These are phyloP conservation scores for Caenorhabditis tropicalis DNA, from an alignment of 1,140 invertebrate species.

Conservation along the genomic window DNA sequence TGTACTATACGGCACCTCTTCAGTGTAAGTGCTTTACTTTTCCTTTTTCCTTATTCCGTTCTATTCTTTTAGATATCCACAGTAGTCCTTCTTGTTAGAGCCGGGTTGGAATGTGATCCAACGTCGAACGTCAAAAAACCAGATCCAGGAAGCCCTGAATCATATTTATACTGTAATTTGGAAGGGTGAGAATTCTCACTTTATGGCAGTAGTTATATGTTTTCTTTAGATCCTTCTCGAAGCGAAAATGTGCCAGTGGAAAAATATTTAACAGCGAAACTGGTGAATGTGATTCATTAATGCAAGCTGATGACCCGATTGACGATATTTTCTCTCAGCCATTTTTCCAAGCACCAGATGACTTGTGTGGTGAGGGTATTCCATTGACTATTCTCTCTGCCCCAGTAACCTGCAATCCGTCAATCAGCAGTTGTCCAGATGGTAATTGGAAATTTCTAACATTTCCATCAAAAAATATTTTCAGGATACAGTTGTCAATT, in stretches of 20 bases:
- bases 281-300: constrained; percentile 62
- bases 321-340: constrained; percentile 62
- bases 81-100: not conserved
- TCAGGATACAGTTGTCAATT: constrained; percentile 69
- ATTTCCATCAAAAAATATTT: not conserved
- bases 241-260: constrained; percentile 62
- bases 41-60: not conserved
- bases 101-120: constrained; percentile 59
- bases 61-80: constrained; percentile 7
- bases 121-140: constrained; percentile 54
- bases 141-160: constrained; percentile 55
- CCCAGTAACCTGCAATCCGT: constrained; percentile 69
- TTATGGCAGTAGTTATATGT: not conserved
- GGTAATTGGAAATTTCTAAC: constrained; percentile 54
- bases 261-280: constrained; percentile 65
- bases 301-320: constrained; percentile 37
- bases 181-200: constrained; percentile 53
- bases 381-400: constrained; percentile 70
- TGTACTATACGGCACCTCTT: constrained; percentile 16
- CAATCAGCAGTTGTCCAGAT: constrained; percentile 69
- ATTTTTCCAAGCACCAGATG: constrained; percentile 70
- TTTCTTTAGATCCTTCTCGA: constrained; percentile 57
- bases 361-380: constrained; percentile 68
- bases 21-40: not conserved
- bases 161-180: constrained; percentile 60